Base-by-base conservation (phyloP, 1,140 invertebrate species). In the Drosophila virilis region DNA sequence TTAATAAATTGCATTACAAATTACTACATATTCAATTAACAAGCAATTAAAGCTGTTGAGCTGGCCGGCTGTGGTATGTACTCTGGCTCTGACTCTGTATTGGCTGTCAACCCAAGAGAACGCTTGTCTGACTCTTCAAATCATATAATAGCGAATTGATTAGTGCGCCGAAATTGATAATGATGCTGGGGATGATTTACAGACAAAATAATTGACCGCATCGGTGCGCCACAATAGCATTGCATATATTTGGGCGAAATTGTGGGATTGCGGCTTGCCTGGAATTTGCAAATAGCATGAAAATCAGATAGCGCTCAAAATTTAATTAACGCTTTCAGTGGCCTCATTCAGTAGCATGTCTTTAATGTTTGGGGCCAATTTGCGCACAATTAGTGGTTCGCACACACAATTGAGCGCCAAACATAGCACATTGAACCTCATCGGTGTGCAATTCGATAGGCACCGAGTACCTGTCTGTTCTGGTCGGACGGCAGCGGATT, bases 371-470 rank as follows among this genome's bases (percentile, higher is more conserved):
- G 58, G 8, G 6, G 22, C 5, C 33, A 17, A 55, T 50, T 48
- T 37, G 45, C 35, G 43, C 35, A 33, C 51, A 51, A 55, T 51
- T 58, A 57, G 43, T 17, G 28, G 9, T 5, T 33, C 10, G n/a
- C n/a, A 42, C 60, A 50, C n/a, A 22, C 58, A 58, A 58, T 66
- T 72, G 35, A 66, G 54, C 51, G 28, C 32, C n/a, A 50, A 50
- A 22, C 45, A 37, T 8, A 35, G 55, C 38, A 45, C 59, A 6
- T 13, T 48, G 42, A 12, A n/a, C 22, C 32, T 8, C 5, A 0
- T 32, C 2, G 13, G 42, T 32, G 33, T 58, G 28, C 17, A 59
- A 60, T 42, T 38, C n/a, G 40, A 43, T 60, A 54, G 48, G 15
- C 33, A 57, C 33, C 9, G 28, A 51, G 5, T 35, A 5, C 4